Base-by-base conservation (phyloP, 2,113 vertebrate genomes). In the Oncorhynchus gorbuscha region DNA sequence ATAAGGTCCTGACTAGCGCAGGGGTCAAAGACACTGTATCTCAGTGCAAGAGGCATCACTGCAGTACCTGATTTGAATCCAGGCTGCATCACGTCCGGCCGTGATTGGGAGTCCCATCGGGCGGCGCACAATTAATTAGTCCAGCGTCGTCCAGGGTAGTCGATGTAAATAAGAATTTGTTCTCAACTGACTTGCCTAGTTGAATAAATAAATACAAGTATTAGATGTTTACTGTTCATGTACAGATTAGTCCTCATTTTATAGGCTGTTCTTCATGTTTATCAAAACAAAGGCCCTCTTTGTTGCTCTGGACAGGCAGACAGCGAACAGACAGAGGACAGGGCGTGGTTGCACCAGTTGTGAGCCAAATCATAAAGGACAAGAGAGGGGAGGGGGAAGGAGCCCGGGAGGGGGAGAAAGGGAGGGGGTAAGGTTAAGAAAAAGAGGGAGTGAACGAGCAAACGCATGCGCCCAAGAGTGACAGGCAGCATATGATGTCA, bases 401-500 rank as follows among this genome's bases (percentile, higher is more conserved):
- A 59, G 39, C 39, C 39, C 9, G 2, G 39, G 8, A 45, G 9
- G 39, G 39, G 9, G 39, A 45, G 39, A 45, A 9, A 45, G 39
- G 39, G 39, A 39, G 39, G 39, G 8, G 9, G 39, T 45, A 45
- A 9, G 39, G 39, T 45, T 45, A 9, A 77, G 45, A 65, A 62
- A 59, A 32, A n/a, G 3, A 59, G 3, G 24, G 69, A 69, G 74
- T 78, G 75, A 67, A 45, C 39, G 39, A 45, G 39, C 39, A 2
- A 45, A 9, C 68, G 74, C 85, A 71, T 45, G 73, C 72, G 86
- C 79, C 83, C 67, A 64, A 59, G 76, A 75, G 39, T 11, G 39
- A 45, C 81, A 79, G 79, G 83, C 77, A 30, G 78, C 39, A 59
- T 3, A 86, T 93, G 93, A 93, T 91, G 90, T 93, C 91, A 93